Evolutionary conservation across 2,113 vertebrate genomes (phyloP), one percentile per base, ranked within the genome.

Genomic region (Semnornis frantzii): DNA sequence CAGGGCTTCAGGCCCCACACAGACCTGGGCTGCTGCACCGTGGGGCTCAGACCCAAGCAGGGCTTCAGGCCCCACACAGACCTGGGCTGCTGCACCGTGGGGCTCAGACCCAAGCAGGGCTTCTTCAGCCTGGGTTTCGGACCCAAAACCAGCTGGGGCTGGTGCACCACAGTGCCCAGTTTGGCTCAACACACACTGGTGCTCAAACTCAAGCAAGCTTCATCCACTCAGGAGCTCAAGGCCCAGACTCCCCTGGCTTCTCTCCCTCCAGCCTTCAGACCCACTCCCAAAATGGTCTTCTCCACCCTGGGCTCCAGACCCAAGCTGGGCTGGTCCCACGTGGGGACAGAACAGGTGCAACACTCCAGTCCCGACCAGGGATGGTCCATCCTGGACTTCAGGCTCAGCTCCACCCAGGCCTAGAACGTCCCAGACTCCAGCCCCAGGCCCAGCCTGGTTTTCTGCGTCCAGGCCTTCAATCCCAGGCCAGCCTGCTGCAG

Each of bases 281-380:
- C 19, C 42, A 57, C 3, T 57, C 78, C 63, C 87, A 89, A 1
- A 2, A 21, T 3, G 62, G 65, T 5, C 24, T 28, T 7, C 12
- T 72, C 21, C 87, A 2, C 9, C 52, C 69, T 0, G 20, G 12
- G 5, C 12, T 82, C 37, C 87, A 63, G 14, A 86, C 23, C 62
- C 79, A 87, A 13, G 4, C 80, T 1, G 74, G 70, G 39, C 9
- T 54, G 68, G 21, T 5, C 80, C 33, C 75, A 2, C 75, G 2
- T 4, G 34, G 23, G 0, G 63, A 21, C 31, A 3, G 55, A 2
- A 6, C 1, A 2, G 59, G 0, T 6, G 76, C 90, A 0, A 68
- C 77, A 1, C 21, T 68, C 52, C 39, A 58, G 1, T 80, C 83
- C n/a, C 86, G 33, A 4, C 87, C 59, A 0, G 89, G 83, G 59